phyloP scores from a whole-genome alignment of 2,888 invertebrate species.

The Nomada ruficornis region DNA sequence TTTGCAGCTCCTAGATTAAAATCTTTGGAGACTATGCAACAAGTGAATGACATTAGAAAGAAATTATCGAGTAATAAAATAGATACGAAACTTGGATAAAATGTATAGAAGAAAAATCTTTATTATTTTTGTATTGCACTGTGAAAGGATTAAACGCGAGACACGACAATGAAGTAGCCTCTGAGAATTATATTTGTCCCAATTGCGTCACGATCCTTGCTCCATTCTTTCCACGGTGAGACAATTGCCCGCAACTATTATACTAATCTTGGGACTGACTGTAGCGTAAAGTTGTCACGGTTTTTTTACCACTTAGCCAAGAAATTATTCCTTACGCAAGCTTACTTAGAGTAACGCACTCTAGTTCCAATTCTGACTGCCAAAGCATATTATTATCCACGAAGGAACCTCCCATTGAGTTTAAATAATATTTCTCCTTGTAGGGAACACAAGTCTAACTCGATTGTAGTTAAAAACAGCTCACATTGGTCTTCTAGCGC shows the following conservation, averaged over 20 bases:
- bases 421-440: conserved; percentile 73
- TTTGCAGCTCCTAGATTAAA: too few species aligned
- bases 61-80: too few species aligned
- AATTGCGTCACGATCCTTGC: conserved; percentile 1
- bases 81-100: too few species aligned
- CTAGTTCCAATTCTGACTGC: conserved; percentile 11
- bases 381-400: conserved; percentile 22
- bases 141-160: neutral
- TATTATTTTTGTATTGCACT: too few species aligned
- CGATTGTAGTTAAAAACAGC: conserved; percentile 72
- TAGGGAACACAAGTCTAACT: conserved; percentile 76
- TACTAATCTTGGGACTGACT: conserved; percentile 7
- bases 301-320: conserved; percentile 12
- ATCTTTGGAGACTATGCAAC: too few species aligned
- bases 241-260: neutral
- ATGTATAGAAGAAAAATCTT: too few species aligned
- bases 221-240: neutral
- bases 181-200: neutral
- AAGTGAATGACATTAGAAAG: too few species aligned
- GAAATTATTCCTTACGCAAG: conserved; percentile 31
- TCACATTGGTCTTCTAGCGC: conserved; percentile 71
- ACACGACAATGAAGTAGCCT: neutral
- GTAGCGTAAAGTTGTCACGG: neutral
- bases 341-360: conserved; percentile 33
- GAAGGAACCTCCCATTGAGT: conserved; percentile 28